These are phyloP conservation scores for Heliocidaris erythrogramma DNA, from an alignment of 35 echinoderm and acorn worm genomes.

Conservation along the genomic window DNA sequence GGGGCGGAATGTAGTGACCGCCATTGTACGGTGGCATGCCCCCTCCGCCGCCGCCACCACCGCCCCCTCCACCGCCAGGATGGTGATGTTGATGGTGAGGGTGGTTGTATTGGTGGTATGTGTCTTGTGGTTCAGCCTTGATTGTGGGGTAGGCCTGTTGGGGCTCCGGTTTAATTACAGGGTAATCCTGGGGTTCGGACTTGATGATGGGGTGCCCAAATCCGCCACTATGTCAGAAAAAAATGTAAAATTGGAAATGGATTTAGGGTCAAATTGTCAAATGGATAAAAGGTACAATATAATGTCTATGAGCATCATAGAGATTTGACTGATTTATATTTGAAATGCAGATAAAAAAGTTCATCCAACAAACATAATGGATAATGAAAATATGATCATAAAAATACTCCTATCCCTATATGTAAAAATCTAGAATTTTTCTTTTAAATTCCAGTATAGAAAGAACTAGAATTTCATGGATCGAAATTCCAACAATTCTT, in stretches of 20 bases:
- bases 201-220: slow-evolving; percentile 46
- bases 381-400: too few relatives aligned
- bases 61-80: background rate
- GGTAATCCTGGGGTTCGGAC: slow-evolving; percentile 37
- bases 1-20: slow-evolving; percentile 48
- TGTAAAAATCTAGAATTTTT: background rate
- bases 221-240: slow-evolving; percentile 6
- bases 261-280: background rate
- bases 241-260: background rate
- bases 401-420: too few relatives aligned
- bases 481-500: background rate
- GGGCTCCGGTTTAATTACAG: slow-evolving; percentile 42
- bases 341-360: too few relatives aligned
- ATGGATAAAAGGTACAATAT: background rate
- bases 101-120: slow-evolving; percentile 8
- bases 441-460: background rate
- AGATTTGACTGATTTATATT: background rate
- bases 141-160: slow-evolving; percentile 36
- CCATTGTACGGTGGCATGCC: background rate
- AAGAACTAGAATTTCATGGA: too few relatives aligned
- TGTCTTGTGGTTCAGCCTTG: slow-evolving; percentile 44
- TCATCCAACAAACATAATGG: too few relatives aligned
- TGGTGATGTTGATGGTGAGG: background rate
- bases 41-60: background rate
- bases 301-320: background rate